A percentile compares a stretch with the other conserved stretches of the same genome.
Evolutionary conservation across 2,888 invertebrate species (phyloP).

Genomic region (Thymelicus acteon): DNA sequence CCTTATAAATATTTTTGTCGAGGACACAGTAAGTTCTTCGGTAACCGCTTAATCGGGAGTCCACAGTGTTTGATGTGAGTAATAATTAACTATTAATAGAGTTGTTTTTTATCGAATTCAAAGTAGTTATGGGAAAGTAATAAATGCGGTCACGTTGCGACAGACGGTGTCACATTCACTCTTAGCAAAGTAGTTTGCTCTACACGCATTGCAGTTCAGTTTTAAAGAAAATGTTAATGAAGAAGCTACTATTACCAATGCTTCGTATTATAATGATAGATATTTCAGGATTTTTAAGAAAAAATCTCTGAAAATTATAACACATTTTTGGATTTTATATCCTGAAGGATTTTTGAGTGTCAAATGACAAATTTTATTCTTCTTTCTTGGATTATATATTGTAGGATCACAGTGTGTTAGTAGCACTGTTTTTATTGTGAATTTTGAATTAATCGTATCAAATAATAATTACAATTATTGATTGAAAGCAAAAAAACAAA

Average conservation of each 20-base stretch:
- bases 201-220: slow-evolving; percentile 30
- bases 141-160: slow-evolving; percentile 12
- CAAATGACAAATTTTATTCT: too few species aligned
- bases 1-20: slow-evolving; percentile 42
- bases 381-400: too few species aligned
- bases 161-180: neutral
- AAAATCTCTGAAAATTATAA: too few species aligned
- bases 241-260: neutral
- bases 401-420: too few species aligned
- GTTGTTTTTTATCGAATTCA: neutral
- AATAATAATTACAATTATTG: too few species aligned
- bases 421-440: too few species aligned
- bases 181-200: slow-evolving; percentile 5
- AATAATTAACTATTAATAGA: slow-evolving; percentile 7
- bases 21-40: slow-evolving; percentile 37
- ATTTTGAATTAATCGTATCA: too few species aligned
- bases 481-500: too few species aligned
- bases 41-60: slow-evolving; percentile 33
- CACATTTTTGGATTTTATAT: too few species aligned
- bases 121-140: slow-evolving; percentile 4
- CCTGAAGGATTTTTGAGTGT: too few species aligned
- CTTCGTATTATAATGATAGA: too few species aligned
- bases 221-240: neutral
- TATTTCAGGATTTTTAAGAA: too few species aligned
- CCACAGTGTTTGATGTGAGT: slow-evolving; percentile 34